A percentile compares a stretch with the other conserved stretches of the same genome.
Evolutionary conservation across 2,888 invertebrate genomes (phyloP).

Genomic region (Thera obeliscata): DNA sequence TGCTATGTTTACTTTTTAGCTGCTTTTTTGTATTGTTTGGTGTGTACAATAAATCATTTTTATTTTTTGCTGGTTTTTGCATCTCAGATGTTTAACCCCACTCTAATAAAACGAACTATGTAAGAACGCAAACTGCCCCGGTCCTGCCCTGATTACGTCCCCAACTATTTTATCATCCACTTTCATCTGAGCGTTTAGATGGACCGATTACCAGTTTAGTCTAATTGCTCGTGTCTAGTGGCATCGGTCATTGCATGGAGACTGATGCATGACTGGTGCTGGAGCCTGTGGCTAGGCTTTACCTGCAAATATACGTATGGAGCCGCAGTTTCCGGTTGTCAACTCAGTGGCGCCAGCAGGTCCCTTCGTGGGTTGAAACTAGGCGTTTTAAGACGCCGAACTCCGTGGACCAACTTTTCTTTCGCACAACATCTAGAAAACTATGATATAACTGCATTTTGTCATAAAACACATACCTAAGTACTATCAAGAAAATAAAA

Average conservation of each 20-base stretch:
- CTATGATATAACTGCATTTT: too few relatives aligned
- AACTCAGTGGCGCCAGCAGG: background rate
- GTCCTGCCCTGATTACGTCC: conserved; percentile 30
- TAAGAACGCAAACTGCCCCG: background rate
- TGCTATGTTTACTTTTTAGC: too few relatives aligned
- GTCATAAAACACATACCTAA: too few relatives aligned
- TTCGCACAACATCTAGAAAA: too few relatives aligned
- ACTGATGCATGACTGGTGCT: conserved; percentile 68
- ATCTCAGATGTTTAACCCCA: too few relatives aligned
- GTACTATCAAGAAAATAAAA: too few relatives aligned
- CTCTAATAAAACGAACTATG: background rate
- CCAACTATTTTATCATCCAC: conserved; percentile 67
- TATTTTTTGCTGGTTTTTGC: too few relatives aligned
- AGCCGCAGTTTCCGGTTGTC: background rate
- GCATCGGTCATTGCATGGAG: conserved; percentile 66
- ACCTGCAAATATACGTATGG: background rate
- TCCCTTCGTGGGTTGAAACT: too few relatives aligned
- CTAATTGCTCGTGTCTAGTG: conserved; percentile 77
- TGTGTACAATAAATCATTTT: too few relatives aligned
- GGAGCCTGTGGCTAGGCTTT: conserved; percentile 37
- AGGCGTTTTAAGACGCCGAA: too few relatives aligned
- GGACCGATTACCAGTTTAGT: conserved; percentile 78
- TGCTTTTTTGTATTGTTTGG: too few relatives aligned
- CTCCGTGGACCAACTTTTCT: too few relatives aligned
- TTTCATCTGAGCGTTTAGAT: conserved; percentile 80